Percentiles rank a stretch among this genome's conserved stretches.
Conservation (phyloP, 2,113 vertebrate genomes). For the Eulemur rufifrons region DNA sequence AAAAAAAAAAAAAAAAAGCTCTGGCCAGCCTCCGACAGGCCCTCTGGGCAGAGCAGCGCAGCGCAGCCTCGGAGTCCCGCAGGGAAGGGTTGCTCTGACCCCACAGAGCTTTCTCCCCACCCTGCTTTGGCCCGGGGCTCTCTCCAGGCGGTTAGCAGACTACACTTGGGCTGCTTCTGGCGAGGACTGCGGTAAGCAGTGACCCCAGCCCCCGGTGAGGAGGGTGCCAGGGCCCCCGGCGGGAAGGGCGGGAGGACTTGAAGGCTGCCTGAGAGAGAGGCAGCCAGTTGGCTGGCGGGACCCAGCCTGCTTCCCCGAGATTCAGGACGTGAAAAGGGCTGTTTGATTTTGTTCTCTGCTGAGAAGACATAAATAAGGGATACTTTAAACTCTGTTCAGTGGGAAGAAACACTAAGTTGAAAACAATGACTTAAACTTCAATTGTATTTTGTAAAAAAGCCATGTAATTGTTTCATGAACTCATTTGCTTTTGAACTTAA, state of each 20-base stretch:
- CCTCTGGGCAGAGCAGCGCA: background rate
- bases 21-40: background rate
- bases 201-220: rapidly evolving
- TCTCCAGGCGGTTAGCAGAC: background rate
- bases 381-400: background rate
- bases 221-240: background rate
- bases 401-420: background rate
- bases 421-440: background rate
- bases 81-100: background rate
- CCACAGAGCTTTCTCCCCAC: background rate
- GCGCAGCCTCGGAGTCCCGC: rapidly evolving
- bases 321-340: background rate
- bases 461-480: background rate
- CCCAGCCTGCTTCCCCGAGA: background rate
- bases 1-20: background rate
- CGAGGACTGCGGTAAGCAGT: background rate
- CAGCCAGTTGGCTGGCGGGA: no score
- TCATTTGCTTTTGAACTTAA: background rate
- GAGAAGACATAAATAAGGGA: background rate
- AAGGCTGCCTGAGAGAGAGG: background rate
- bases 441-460: background rate
- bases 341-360: background rate
- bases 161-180: background rate
- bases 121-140: background rate
- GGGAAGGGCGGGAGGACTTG: background rate